phyloP scores from a whole-genome alignment of 1,140 invertebrate species.

The Mylabris phalerata region DNA sequence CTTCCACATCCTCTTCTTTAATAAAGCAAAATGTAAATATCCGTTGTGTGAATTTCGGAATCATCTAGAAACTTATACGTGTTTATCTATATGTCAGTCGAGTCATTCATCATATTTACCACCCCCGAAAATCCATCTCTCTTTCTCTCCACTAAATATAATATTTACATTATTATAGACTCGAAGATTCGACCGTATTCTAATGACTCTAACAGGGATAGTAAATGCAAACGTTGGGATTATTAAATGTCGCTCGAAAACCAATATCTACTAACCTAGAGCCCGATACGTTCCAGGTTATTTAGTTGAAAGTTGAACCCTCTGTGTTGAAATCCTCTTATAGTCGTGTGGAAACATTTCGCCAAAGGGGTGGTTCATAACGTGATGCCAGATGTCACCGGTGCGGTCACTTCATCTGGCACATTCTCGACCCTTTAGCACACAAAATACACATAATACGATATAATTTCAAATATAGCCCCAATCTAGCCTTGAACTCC shows the following conservation, averaged over 20 bases:
- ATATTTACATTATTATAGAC: constrained; percentile 6
- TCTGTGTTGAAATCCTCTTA: too few relatives aligned
- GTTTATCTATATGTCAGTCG: too few relatives aligned
- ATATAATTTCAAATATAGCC: too few relatives aligned
- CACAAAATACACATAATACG: too few relatives aligned
- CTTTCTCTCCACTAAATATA: not conserved
- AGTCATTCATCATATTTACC: too few relatives aligned
- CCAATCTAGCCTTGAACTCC: too few relatives aligned
- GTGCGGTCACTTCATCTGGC: constrained; percentile 2
- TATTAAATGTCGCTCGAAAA: constrained; percentile 15
- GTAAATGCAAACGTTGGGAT: constrained; percentile 1
- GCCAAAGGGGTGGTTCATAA: constrained; percentile 4
- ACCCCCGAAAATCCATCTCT: not conserved
- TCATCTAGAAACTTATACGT: not conserved
- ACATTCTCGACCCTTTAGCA: not conserved
- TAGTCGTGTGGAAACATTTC: too few relatives aligned
- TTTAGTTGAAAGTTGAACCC: too few relatives aligned
- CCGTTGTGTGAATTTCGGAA: too few relatives aligned
- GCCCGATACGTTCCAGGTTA: not conserved
- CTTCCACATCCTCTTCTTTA: too few relatives aligned
- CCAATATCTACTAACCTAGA: constrained; percentile 6
- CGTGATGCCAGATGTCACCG: constrained; percentile 5
- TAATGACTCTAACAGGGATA: constrained; percentile 1
- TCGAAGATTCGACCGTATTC: not conserved
- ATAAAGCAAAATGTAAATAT: too few relatives aligned